These are phyloP conservation scores for Oppia nitens DNA, from an alignment of 1,140 invertebrate species.

Conservation along the genomic window DNA sequence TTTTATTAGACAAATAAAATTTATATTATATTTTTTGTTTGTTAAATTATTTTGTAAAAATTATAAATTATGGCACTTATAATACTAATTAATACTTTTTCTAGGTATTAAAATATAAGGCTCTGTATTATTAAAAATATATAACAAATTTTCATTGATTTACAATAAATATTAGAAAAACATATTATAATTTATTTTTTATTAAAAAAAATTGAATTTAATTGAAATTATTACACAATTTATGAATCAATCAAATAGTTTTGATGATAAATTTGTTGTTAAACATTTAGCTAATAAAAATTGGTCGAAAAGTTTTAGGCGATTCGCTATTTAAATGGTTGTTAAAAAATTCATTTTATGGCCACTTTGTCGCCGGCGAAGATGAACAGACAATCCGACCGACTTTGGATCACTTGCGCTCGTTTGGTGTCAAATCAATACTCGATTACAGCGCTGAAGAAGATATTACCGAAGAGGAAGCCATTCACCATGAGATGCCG, in stretches of 20 bases:
- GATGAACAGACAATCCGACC: conserved; percentile 72
- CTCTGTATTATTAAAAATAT: too few relatives aligned
- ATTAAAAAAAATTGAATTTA: conserved; percentile 21
- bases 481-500: conserved; percentile 76
- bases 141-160: background rate
- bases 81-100: too few relatives aligned
- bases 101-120: too few relatives aligned
- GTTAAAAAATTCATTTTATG: conserved; percentile 92
- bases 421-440: conserved; percentile 95
- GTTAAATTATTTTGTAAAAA: too few relatives aligned
- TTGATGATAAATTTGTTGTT: too few relatives aligned
- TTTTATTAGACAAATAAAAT: too few relatives aligned
- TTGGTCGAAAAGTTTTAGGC: conserved; percentile 59
- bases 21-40: too few relatives aligned
- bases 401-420: conserved; percentile 46
- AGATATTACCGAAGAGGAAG: conserved; percentile 75
- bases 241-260: too few relatives aligned
- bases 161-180: background rate
- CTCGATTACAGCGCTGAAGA: conserved; percentile 97
- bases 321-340: conserved; percentile 61
- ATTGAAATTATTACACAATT: too few relatives aligned
- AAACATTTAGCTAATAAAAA: conserved; percentile 81
- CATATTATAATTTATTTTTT: background rate
- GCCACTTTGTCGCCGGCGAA: conserved; percentile 94
- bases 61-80: too few relatives aligned